These are phyloP conservation scores for Aix galericulata DNA, from an alignment of 2,113 vertebrate species.

Conservation along the genomic window DNA sequence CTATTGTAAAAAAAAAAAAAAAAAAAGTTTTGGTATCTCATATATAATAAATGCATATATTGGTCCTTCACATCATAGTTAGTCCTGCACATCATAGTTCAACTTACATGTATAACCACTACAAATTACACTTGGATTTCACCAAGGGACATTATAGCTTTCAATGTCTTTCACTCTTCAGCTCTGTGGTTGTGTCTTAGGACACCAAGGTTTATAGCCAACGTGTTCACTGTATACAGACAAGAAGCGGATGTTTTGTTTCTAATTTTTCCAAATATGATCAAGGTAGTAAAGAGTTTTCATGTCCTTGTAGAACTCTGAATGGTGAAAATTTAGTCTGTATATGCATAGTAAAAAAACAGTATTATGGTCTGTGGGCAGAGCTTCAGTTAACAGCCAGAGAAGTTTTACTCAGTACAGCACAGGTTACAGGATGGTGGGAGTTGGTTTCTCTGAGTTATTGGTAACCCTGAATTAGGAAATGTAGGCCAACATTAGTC, in stretches of 20 bases:
- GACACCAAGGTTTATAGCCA: background rate
- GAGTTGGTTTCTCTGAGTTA: background rate
- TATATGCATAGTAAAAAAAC: background rate
- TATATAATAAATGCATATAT: background rate
- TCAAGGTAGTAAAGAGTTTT: background rate
- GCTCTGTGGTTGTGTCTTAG: background rate
- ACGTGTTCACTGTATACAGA: background rate
- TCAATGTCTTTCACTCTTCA: background rate
- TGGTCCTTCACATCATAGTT: background rate
- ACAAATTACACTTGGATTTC: background rate
- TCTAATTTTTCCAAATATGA: background rate
- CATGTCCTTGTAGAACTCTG: background rate
- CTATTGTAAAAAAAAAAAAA: background rate
- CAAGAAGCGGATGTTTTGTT: background rate
- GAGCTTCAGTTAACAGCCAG: background rate
- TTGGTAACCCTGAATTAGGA: background rate
- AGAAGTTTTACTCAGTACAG: background rate
- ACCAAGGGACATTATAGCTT: background rate
- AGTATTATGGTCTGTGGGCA: background rate
- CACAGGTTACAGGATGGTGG: background rate
- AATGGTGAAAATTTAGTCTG: background rate
- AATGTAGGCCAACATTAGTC: background rate
- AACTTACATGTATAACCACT: background rate
- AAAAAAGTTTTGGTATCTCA: background rate
- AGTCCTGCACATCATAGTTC: background rate